phyloP scores from a whole-genome alignment of 1,140 invertebrate species.

The Thrips palmi region DNA sequence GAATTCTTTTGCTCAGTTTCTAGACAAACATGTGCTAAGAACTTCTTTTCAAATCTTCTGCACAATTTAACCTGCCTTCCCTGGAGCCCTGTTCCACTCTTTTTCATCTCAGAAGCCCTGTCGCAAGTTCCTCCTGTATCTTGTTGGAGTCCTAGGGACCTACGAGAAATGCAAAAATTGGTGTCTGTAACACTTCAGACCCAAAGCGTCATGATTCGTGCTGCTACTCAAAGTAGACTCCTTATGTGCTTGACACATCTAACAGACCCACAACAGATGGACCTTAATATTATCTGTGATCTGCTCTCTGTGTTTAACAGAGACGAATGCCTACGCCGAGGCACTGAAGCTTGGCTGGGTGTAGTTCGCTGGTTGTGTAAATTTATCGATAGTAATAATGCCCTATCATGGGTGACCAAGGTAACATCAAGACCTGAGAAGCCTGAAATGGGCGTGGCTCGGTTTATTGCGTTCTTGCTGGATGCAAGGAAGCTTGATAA shows the following conservation, averaged over 20 bases:
- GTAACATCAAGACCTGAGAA: too few relatives aligned
- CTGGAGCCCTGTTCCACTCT: constrained; percentile 13
- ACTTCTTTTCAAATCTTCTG: constrained; percentile 10
- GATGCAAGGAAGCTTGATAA: not conserved
- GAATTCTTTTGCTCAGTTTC: constrained; percentile 6
- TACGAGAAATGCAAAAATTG: constrained; percentile 13
- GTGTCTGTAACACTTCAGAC: constrained; percentile 13
- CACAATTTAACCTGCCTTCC: constrained; percentile 1
- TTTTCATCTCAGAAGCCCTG: constrained; percentile 5
- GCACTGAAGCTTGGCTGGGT: constrained; percentile 11
- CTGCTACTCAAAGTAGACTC: constrained; percentile 16
- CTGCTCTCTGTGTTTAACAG: constrained; percentile 12
- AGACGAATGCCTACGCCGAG: constrained; percentile 14
- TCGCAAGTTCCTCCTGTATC: not conserved
- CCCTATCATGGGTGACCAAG: not conserved
- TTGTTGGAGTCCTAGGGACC: constrained; percentile 5
- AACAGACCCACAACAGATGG: constrained; percentile 1
- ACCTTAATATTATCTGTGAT: constrained; percentile 6
- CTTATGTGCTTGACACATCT: constrained; percentile 13
- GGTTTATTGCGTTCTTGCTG: constrained; percentile 3
- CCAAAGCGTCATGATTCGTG: constrained; percentile 16
- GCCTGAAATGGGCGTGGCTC: constrained; percentile 1
- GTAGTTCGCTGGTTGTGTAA: constrained; percentile 12
- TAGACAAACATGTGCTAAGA: not conserved
- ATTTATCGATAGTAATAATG: not conserved